Base-by-base conservation (phyloP, 2,113 vertebrate genomes). In the Typhlomys cinereus region DNA sequence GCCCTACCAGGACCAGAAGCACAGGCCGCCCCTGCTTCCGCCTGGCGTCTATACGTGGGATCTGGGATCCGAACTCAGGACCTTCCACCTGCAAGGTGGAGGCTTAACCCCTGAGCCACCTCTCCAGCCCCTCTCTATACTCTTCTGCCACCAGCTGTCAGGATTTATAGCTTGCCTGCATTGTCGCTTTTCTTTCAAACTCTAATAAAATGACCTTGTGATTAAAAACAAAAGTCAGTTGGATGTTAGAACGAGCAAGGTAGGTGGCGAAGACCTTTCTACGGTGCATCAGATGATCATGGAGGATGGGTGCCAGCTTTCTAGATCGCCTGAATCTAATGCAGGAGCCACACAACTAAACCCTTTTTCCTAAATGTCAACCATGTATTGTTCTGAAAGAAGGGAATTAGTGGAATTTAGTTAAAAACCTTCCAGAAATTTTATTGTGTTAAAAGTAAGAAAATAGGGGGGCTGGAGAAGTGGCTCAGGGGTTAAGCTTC, bases 371-470 rank as follows among this genome's bases (percentile, higher is more conserved):
- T 92, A 76, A 54, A 73, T 73, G 31, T 52, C 67, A 75, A 29
- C 7, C 50, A 67, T 57, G 23, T 73, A 29, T 88, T 90, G 21
- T 83, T 88, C 71, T 57, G 79, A 87, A 93, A 74, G 52, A 64
- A 93, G 85, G 85, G 9, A 80, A 73, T 82, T 91, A 64, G 44
- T 59, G 39, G 67, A 25, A 18, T 86, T 96, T 89, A 92, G 0
- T 94, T 84, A 82, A 91, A n/a, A 90, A 89, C 57, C 87, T 34
- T 90, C 46, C 20, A 79, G 59, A 41, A 74, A 20, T 90, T 92
- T 85, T 78, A 39, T 64, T 84, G 14, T 78, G 48, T 73, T 78
- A 10, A 41, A 93, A 91, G 39, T 71, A 80, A 94, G 44, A 67
- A 83, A 83, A 57, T 64, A 44, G 18, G 29, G 52, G 59, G 15